These are phyloP conservation scores for Chrysopilus asiliformis DNA, from an alignment of 2,888 invertebrate species.

Conservation along the genomic window DNA sequence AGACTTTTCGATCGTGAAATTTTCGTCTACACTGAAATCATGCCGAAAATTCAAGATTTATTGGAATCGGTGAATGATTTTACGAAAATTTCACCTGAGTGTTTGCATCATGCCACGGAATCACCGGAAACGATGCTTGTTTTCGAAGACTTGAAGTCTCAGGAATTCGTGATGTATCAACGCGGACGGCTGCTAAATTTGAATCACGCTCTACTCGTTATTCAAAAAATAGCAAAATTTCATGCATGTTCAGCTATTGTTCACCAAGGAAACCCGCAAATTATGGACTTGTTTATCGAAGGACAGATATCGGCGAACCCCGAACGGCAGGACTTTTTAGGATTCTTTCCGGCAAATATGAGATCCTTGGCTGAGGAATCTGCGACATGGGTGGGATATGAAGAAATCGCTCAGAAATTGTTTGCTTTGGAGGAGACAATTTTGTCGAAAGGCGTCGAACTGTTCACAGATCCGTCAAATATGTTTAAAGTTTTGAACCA, in stretches of 20 bases:
- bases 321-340: constrained; percentile 29
- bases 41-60: constrained; percentile 27
- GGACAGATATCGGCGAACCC: constrained; percentile 32
- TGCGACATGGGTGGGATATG: constrained; percentile 30
- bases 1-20: constrained; percentile 34
- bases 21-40: constrained; percentile 27
- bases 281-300: constrained; percentile 29
- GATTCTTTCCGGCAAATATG: constrained; percentile 31
- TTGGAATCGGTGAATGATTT: constrained; percentile 28
- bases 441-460: constrained; percentile 24
- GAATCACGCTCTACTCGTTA: constrained; percentile 38
- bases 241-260: constrained; percentile 41
- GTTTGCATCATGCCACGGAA: constrained; percentile 31
- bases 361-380: constrained; percentile 30
- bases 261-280: constrained; percentile 22
- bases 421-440: constrained; percentile 29
- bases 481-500: constrained; percentile 30
- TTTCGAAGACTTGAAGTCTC: constrained; percentile 41
- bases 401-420: constrained; percentile 31
- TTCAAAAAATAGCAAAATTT: constrained; percentile 41
- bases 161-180: constrained; percentile 42
- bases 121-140: constrained; percentile 34
- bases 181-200: constrained; percentile 41
- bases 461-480: constrained; percentile 24
- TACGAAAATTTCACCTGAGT: constrained; percentile 30